Percentiles rank a stretch among this genome's conserved stretches.
Conservation (phyloP, 2,797 vertebrate species). For the Etheostoma nigrum region DNA sequence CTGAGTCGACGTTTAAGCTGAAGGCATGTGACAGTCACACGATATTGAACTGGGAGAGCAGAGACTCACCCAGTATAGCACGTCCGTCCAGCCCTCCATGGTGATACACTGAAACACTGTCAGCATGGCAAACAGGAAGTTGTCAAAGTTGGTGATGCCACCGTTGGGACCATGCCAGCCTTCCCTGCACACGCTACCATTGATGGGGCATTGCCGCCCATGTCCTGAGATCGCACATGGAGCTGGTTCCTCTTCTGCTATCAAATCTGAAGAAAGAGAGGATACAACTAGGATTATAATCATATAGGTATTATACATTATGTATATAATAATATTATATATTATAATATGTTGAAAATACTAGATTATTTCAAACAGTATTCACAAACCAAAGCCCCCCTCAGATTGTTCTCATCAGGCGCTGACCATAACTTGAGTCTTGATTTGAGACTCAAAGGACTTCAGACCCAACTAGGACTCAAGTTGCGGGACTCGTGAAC, state of each 20-base stretch:
- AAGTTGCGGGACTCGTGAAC: no score
- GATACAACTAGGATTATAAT: not conserved
- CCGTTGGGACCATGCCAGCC: conserved; percentile 97
- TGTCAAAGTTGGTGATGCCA: conserved; percentile 99
- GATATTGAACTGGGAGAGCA: conserved; percentile 28
- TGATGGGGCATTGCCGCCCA: conserved; percentile 93
- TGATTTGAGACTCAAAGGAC: no score
- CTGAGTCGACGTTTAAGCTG: conserved; percentile 40
- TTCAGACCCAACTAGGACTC: no score
- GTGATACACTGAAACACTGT: conserved; percentile 99
- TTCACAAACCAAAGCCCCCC: not conserved
- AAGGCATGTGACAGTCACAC: conserved; percentile 49
- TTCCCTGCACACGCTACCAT: conserved; percentile 93
- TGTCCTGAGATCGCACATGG: conserved; percentile 98
- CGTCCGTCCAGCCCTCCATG: conserved; percentile 99
- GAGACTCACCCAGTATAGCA: conserved; percentile 96
- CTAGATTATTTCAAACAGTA: not conserved
- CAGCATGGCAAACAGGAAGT: conserved; percentile 99
- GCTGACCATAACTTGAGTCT: no score
- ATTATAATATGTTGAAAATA: not conserved
- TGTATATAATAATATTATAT: no score
- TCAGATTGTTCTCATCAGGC: not conserved
- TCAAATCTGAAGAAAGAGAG: conserved; percentile 76
- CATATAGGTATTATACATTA: not conserved
- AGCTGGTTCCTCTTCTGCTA: conserved; percentile 95